Evolutionary conservation across 2,888 invertebrate genomes (phyloP).

Genomic region (Lydus trimaculatus): DNA sequence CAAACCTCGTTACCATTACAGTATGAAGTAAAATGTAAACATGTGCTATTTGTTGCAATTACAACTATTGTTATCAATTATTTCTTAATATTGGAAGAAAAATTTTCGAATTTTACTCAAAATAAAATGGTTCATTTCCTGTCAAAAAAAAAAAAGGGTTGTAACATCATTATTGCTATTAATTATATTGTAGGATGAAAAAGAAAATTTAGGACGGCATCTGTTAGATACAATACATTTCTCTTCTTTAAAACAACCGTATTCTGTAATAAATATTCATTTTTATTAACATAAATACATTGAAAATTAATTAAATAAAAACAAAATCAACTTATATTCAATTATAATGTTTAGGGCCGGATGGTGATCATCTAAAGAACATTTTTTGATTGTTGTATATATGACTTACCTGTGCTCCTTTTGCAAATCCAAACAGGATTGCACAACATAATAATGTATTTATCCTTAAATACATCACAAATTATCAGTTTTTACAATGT

Average conservation of each 20-base stretch:
- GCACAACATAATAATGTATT: slow-evolving; percentile 75
- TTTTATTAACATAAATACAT: background rate
- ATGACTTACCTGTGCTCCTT: slow-evolving; percentile 76
- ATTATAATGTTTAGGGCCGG: background rate
- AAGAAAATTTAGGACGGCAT: slow-evolving; percentile 19
- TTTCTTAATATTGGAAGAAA: background rate
- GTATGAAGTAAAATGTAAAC: background rate
- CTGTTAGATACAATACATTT: background rate
- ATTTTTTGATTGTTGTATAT: slow-evolving; percentile 25
- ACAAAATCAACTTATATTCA: too few species aligned
- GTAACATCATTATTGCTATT: slow-evolving; percentile 1
- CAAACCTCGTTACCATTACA: background rate
- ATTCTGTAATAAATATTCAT: background rate
- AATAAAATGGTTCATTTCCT: background rate
- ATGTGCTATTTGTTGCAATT: slow-evolving; percentile 12
- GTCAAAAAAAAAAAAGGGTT: slow-evolving; percentile 10
- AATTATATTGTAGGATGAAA: background rate
- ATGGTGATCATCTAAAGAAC: background rate
- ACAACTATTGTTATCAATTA: background rate
- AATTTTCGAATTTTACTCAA: background rate
- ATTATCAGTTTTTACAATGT: slow-evolving; percentile 59
- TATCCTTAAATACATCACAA: slow-evolving; percentile 81
- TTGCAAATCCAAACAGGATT: slow-evolving; percentile 76
- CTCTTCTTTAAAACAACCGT: slow-evolving; percentile 1
- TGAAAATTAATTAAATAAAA: too few species aligned